Conservation (phyloP, 2,888 invertebrate species). For the Ptilodon capucinus region DNA sequence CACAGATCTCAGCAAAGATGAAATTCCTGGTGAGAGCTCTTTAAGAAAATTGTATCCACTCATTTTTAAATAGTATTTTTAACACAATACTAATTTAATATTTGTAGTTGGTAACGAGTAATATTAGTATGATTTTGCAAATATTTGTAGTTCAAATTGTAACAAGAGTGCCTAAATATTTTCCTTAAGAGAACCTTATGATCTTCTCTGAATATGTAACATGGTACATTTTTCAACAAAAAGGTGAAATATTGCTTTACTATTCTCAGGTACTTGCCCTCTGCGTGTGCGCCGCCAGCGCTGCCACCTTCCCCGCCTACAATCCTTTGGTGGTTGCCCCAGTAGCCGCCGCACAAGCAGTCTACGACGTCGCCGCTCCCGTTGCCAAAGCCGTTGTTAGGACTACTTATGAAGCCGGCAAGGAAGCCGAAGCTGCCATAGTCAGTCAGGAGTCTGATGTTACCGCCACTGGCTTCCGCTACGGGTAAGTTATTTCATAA, state of each 20-base stretch:
- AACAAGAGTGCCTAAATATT: no score
- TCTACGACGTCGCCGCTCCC: constrained; percentile 1
- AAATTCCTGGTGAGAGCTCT: constrained; percentile 51
- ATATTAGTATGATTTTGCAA: no score
- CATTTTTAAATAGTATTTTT: no score
- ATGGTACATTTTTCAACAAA: no score
- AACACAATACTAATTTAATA: no score
- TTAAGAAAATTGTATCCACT: no score
- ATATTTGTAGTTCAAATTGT: no score
- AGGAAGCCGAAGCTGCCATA: constrained; percentile 33
- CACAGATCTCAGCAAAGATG: constrained; percentile 52
- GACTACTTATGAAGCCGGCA: constrained; percentile 11
- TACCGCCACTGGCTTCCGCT: constrained; percentile 37
- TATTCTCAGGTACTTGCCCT: constrained; percentile 32
- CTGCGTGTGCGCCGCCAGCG: constrained; percentile 30
- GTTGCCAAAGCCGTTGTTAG: constrained; percentile 2
- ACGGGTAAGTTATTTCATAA: constrained; percentile 41
- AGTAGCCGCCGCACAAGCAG: not conserved
- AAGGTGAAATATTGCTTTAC: no score
- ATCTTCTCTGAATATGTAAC: no score
- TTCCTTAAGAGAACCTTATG: no score
- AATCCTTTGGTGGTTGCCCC: constrained; percentile 6
- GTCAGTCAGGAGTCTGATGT: constrained; percentile 39
- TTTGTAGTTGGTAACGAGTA: no score
- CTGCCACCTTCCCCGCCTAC: constrained; percentile 13